Evolutionary conservation across 2,113 vertebrate species (phyloP).

Genomic region (Malurus cyaneus): DNA sequence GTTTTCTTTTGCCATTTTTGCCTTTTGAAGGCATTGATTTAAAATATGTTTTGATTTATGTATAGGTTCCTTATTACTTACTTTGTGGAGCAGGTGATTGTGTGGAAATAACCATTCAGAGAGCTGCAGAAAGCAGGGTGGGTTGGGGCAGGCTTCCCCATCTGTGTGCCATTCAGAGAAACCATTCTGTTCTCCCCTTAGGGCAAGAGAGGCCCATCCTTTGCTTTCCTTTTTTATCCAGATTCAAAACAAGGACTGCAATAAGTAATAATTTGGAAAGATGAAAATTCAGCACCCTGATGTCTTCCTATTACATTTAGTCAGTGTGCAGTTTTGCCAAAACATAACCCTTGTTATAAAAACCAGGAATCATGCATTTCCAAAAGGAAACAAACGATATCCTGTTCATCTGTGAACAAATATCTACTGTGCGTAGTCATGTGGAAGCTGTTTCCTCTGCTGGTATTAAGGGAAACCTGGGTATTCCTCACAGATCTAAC

Average conservation of each 20-base stretch:
- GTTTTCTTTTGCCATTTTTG: neutral
- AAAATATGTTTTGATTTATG: neutral
- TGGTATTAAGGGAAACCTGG: neutral
- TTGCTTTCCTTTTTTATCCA: neutral
- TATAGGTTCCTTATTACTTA: no score
- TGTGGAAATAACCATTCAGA: neutral
- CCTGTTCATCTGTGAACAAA: neutral
- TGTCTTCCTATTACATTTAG: neutral
- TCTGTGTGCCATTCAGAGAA: fast-evolving
- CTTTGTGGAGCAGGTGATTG: neutral
- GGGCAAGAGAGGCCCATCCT: neutral
- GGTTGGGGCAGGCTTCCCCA: neutral
- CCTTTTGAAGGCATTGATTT: neutral
- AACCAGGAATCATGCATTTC: neutral
- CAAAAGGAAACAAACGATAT: neutral
- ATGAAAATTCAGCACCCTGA: neutral
- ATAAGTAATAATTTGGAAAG: neutral
- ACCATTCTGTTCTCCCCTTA: neutral
- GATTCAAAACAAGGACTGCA: neutral
- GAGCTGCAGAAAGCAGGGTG: neutral
- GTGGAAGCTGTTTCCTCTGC: neutral
- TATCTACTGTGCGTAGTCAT: neutral
- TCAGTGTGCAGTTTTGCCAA: neutral
- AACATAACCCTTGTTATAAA: neutral
- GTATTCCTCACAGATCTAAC: neutral